Base-by-base conservation (phyloP, 2,113 vertebrate genomes). In the Eublepharis macularius region DNA sequence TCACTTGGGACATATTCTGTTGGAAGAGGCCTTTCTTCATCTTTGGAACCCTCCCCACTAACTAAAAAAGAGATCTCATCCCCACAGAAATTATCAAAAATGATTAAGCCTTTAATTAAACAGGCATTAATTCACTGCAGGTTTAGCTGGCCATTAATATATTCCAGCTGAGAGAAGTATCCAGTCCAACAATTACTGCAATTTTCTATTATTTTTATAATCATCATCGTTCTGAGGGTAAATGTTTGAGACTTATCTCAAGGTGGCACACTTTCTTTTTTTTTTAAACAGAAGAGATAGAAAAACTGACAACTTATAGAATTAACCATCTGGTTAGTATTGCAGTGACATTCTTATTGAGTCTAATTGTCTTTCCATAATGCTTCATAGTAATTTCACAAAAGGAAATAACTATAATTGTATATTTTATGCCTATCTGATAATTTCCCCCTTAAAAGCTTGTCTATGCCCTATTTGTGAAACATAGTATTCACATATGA, bases 381-480 rank as follows among this genome's bases (percentile, higher is more conserved):
- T 75, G 80, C n/a, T 85, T 76, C 57, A 68, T 17, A 86, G 65
- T 75, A 85, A 87, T 69, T n/a, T 85, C 77, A 77, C 0, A 1
- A 86, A 92, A 69, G n/a, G 2, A 89, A 91, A 11, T 68, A 82
- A 86, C 51, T 77, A 14, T 43, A 87, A 81, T 57, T 57, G 4
- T 39, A 32, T 65, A 13, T 89, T 72, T 81, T 78, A 65, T 57
- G 21, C n/a, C 10, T 29, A 9, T 17, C 16, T 43, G 29, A 11
- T 60, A 32, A 83, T 63, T 57, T 49, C 17, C 21, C 29, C 2
- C 17, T 13, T 45, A 87, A 78, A 79, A 36, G 45, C 9, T 78
- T 90, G 32, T 86, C 76, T 87, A 54, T 57, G 21, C 66, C 60
- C 80, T 63, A 10, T 36, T 72, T 82, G 24, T 80, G 76, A 82